Conservation (phyloP, 2,797 vertebrate species). For the Smutsia gigantea region DNA sequence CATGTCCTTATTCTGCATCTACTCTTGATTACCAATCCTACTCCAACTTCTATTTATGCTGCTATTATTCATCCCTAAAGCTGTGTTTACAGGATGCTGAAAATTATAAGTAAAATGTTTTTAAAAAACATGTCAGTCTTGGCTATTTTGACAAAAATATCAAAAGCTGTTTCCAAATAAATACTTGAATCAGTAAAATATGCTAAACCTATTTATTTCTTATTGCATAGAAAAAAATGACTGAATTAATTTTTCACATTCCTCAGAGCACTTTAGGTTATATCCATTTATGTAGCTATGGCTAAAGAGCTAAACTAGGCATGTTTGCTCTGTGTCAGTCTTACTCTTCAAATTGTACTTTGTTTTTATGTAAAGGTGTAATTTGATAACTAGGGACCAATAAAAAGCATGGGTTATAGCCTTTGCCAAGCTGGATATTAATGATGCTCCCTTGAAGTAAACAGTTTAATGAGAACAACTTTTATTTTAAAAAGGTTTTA, state of each 20-base stretch:
- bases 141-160: slow-evolving; percentile 42
- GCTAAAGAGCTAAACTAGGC: background rate
- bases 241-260: background rate
- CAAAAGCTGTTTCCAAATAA: slow-evolving; percentile 41
- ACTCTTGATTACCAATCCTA: background rate
- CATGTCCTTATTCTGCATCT: background rate
- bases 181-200: background rate
- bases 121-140: background rate
- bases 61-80: slow-evolving; percentile 12
- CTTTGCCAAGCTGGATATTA: background rate
- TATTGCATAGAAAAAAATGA: background rate
- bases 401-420: background rate
- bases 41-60: background rate
- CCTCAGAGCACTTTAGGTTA: background rate
- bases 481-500: slow-evolving; percentile 30
- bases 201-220: background rate
- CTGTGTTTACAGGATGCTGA: slow-evolving; percentile 16
- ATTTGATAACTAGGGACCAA: slow-evolving; percentile 35
- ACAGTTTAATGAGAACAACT: slow-evolving; percentile 1
- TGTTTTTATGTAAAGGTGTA: background rate
- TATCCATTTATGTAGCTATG: background rate
- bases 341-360: background rate
- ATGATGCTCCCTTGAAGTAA: background rate
- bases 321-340: background rate
- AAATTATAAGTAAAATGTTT: background rate